Conservation (phyloP, 2,797 vertebrate species). For the Sorex maritimensis region DNA sequence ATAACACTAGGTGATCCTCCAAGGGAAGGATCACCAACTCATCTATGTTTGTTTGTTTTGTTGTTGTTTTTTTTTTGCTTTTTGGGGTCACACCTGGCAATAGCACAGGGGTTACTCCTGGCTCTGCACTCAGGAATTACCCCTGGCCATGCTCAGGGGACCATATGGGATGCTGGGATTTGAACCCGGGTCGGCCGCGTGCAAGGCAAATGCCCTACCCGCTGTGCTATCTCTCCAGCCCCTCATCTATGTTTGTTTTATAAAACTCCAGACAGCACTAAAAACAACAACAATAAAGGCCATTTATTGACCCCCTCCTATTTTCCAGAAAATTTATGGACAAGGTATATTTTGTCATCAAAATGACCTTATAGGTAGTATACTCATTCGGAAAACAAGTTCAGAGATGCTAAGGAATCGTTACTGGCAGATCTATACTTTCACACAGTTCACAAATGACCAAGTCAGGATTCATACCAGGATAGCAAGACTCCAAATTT, state of each 20-base stretch:
- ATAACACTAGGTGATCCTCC: background rate
- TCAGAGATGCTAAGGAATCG: constrained; percentile 47
- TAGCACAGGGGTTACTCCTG: too few species aligned
- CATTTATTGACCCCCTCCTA: constrained; percentile 7
- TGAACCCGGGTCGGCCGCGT: too few species aligned
- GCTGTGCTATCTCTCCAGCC: too few species aligned
- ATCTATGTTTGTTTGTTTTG: background rate
- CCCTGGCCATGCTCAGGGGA: too few species aligned
- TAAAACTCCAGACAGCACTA: background rate
- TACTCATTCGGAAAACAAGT: constrained; percentile 43
- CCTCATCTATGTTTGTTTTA: constrained; percentile 16
- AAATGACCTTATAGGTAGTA: background rate
- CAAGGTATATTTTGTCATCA: constrained; percentile 36
- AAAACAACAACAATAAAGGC: constrained; percentile 28
- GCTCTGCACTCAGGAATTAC: too few species aligned
- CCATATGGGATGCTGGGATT: too few species aligned
- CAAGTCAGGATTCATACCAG: constrained; percentile 44
- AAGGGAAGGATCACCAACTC: constrained; percentile 21
- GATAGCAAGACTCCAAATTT: constrained; percentile 58
- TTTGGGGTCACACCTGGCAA: too few species aligned
- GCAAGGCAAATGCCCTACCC: too few species aligned
- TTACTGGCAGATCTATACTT: constrained; percentile 1
- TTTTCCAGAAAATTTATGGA: constrained; percentile 26
- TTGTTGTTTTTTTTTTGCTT: too few species aligned
- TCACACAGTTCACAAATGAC: constrained; percentile 10